Evolutionary conservation across 2,797 vertebrate genomes (phyloP).

Genomic region (Scomberomorus guttatus): DNA sequence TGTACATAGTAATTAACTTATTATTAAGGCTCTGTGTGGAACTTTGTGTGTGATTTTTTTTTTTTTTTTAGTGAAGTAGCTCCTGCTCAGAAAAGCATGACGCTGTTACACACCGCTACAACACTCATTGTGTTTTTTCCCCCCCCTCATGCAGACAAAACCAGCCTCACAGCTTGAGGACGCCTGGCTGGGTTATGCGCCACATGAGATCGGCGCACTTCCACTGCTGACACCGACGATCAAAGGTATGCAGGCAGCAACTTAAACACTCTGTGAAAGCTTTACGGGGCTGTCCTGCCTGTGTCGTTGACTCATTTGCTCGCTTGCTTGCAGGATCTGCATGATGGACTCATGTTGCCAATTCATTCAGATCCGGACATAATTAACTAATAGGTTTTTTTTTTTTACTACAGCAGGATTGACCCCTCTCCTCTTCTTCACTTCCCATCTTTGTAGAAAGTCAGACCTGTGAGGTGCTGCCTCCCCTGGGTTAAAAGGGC

Average conservation of each 20-base stretch:
- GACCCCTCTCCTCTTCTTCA: background rate
- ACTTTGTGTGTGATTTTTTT: background rate
- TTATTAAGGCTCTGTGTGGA: background rate
- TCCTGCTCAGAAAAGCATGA: too few relatives aligned
- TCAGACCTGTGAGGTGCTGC: background rate
- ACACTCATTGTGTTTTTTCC: background rate
- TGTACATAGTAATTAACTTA: background rate
- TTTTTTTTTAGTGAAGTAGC: too few relatives aligned
- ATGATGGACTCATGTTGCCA: background rate
- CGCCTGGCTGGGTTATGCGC: background rate
- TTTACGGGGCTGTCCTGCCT: background rate
- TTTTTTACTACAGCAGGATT: background rate
- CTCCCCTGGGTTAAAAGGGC: slow-evolving; percentile 14
- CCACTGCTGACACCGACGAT: background rate
- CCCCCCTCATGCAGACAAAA: background rate
- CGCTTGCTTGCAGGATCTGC: slow-evolving; percentile 36
- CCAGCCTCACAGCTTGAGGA: slow-evolving; percentile 24
- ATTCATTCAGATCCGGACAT: background rate
- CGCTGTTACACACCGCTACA: background rate
- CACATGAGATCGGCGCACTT: background rate
- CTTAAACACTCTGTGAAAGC: background rate
- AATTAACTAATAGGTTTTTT: background rate
- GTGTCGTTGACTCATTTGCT: background rate
- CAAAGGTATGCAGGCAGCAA: slow-evolving; percentile 36
- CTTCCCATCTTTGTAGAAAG: background rate